Percentiles rank a stretch among this genome's conserved stretches.
Evolutionary conservation across 1,140 invertebrate species (phyloP).

Genomic region (Littorina saxatilis): DNA sequence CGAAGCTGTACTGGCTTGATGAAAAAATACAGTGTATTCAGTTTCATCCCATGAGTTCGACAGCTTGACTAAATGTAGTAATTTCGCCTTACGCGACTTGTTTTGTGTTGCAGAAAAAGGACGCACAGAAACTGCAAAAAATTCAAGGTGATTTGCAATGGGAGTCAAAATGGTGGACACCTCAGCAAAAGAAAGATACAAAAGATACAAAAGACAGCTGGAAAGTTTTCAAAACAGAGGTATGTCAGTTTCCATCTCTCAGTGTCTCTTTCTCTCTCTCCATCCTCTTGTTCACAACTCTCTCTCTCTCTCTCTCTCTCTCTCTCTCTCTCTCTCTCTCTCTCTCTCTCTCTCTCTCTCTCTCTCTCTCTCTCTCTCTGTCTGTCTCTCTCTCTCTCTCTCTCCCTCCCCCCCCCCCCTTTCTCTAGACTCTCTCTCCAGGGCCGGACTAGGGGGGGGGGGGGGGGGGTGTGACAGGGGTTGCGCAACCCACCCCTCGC

Average conservation of each 20-base stretch:
- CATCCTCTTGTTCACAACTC: background rate
- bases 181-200: background rate
- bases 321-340: background rate
- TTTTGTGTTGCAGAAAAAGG: background rate
- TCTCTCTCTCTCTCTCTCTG: background rate
- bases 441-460: too few relatives aligned
- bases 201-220: constrained; percentile 11
- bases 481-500: too few relatives aligned
- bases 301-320: background rate
- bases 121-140: background rate
- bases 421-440: too few relatives aligned
- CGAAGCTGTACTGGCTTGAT: too few relatives aligned
- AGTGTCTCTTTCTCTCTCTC: too few relatives aligned
- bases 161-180: constrained; percentile 18
- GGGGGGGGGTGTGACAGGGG: too few relatives aligned
- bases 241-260: background rate
- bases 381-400: background rate
- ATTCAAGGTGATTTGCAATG: background rate
- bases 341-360: background rate
- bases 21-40: too few relatives aligned
- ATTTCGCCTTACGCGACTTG: too few relatives aligned
- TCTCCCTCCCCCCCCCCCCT: background rate
- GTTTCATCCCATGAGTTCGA: too few relatives aligned
- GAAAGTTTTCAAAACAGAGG: constrained; percentile 29
- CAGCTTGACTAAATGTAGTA: too few relatives aligned